Conservation (phyloP, 2,888 invertebrate genomes). For the Agrotis segetum region DNA sequence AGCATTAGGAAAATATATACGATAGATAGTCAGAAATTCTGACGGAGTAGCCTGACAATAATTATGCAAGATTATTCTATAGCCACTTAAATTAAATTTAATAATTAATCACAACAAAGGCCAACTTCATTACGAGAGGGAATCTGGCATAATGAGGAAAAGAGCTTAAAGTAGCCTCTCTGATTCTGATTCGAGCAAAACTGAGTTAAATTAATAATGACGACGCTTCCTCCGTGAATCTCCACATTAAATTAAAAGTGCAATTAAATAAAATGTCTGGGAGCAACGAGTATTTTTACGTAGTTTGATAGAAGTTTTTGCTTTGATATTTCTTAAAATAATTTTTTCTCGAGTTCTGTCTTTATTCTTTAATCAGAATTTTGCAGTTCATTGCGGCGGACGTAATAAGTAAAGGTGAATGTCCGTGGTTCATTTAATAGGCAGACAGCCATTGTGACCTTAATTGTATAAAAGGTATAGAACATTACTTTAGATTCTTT, state of each 20-base stretch:
- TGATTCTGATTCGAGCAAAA: constrained; percentile 48
- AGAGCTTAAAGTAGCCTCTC: constrained; percentile 39
- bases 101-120: constrained; percentile 32
- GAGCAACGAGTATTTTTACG: constrained; percentile 35
- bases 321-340: background rate
- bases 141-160: constrained; percentile 40
- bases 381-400: constrained; percentile 6
- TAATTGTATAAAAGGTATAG: background rate
- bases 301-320: constrained; percentile 26
- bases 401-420: constrained; percentile 9
- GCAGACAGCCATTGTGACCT: background rate
- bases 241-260: constrained; percentile 51
- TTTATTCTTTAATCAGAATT: background rate
- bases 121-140: constrained; percentile 28
- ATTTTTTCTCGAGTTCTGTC: constrained; percentile 5
- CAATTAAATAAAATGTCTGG: constrained; percentile 56
- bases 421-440: constrained; percentile 15
- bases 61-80: background rate
- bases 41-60: background rate
- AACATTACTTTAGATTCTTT: background rate
- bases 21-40: background rate
- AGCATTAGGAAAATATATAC: background rate
- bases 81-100: constrained; percentile 12
- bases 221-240: constrained; percentile 35
- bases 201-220: constrained; percentile 54